Base-by-base conservation (phyloP, 2,888 invertebrate species). In the Chesias legatella region DNA sequence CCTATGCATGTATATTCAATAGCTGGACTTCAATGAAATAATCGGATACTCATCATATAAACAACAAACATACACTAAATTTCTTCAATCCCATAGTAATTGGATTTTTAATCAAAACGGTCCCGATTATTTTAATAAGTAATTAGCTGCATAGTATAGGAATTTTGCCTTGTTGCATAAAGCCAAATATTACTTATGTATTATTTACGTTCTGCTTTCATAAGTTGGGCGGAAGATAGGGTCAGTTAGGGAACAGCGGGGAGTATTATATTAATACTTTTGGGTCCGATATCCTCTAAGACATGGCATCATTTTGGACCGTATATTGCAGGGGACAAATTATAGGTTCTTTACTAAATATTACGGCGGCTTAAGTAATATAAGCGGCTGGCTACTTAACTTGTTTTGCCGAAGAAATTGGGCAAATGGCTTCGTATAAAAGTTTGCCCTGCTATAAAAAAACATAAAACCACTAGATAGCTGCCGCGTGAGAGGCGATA, bases 251-350 rank as follows among this genome's bases (percentile, higher is more conserved):
- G 29, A 51, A 49, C 54, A 51, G 47, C 51, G 42, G 50, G 52
- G 36, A 29, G 51, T 33, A 37, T 53, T 51, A 48, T 53, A 60
- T 58, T 58, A 58, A 58, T 60, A 57, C 47, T 57, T 57, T 53
- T 39, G 52, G 52, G 47, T 42, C 45, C 37, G 43, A 51, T 54
- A 52, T 52, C 44, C 46, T 44, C 22, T 42, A 40, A 51, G 48
- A 46, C 44, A 37, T 34, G 38, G 41, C 48, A 45, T 46, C 56
- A 57, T 63, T 58, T 56, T 51, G 45, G 37, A 43, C 50, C 29
- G 56, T 58, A 56, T 48, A 56, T 60, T 56, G 48, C 31, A 27
- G 40, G 33, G 48, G 44, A 51, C 54, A 54, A 56, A 53, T n/a
- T n/a, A n/a, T 49, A 49, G 46, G 35, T 45, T 42, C 39, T 48